Percentiles rank a stretch among this genome's conserved stretches.
These are phyloP conservation scores for Danio choprae DNA, from an alignment of 2,797 vertebrate genomes.

Conservation along the genomic window DNA sequence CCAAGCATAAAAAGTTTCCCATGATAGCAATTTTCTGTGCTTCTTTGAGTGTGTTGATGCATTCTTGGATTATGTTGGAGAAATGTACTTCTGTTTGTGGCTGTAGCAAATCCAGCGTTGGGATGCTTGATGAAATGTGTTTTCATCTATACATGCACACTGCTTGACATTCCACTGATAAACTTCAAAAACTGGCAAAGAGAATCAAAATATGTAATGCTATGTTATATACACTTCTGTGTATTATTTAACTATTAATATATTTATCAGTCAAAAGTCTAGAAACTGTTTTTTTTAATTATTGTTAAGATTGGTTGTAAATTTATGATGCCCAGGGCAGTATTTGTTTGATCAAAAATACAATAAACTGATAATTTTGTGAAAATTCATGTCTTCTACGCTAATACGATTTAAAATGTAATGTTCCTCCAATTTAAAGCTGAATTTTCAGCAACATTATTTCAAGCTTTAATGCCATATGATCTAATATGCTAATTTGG, in stretches of 20 bases:
- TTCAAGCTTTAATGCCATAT: no score
- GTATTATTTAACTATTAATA: background rate
- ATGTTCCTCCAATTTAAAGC: no score
- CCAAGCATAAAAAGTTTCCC: background rate
- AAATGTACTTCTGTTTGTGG: conserved; percentile 17
- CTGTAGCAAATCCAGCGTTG: conserved; percentile 13
- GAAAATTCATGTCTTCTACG: no score
- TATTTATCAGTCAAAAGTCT: background rate
- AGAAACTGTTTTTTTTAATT: no score
- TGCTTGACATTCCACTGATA: conserved; percentile 27
- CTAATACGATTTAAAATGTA: no score
- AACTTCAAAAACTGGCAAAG: conserved; percentile 13
- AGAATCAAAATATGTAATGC: background rate
- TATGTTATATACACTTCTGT: background rate
- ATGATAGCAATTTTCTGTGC: background rate
- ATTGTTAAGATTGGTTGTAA: no score
- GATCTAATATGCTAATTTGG: no score
- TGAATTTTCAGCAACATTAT: no score
- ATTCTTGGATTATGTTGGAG: conserved; percentile 16
- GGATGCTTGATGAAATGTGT: background rate
- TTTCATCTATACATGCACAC: background rate
- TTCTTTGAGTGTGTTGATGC: background rate
- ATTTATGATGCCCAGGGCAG: no score
- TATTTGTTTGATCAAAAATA: no score
- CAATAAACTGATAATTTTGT: no score